A percentile compares a stretch with the other conserved stretches of the same genome.
Evolutionary conservation across 2,888 invertebrate species (phyloP).

Genomic region (Proisotoma minuta): DNA sequence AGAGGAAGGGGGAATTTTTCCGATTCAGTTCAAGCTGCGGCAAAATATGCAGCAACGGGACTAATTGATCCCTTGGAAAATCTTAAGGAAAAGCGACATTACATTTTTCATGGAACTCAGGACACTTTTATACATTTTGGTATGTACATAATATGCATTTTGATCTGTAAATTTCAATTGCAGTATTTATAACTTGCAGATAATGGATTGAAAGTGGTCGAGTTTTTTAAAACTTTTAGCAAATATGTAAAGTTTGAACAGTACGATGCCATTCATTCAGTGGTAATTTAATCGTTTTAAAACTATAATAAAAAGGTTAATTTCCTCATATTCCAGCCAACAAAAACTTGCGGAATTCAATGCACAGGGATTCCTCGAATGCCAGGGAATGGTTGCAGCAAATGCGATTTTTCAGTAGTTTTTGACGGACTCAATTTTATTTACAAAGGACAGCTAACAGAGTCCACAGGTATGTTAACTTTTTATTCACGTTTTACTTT

Average conservation of each 20-base stretch:
- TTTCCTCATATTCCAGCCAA: conserved; percentile 21
- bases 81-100: conserved; percentile 23
- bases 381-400: conserved; percentile 25
- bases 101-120: conserved; percentile 31
- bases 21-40: conserved; percentile 22
- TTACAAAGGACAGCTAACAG: conserved; percentile 22
- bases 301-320: background rate
- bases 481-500: background rate
- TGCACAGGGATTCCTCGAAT: conserved; percentile 10
- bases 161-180: background rate
- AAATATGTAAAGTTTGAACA: conserved; percentile 24
- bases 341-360: conserved; percentile 36
- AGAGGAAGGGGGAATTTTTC: conserved; percentile 20
- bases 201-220: conserved; percentile 24
- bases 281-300: conserved; percentile 16
- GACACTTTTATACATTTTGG: conserved; percentile 30
- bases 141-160: background rate
- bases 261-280: conserved; percentile 29
- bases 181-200: conserved; percentile 10
- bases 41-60: conserved; percentile 16
- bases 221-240: conserved; percentile 30
- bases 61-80: conserved; percentile 27
- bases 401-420: conserved; percentile 38
- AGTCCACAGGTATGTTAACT: conserved; percentile 26
- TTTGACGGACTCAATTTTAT: conserved; percentile 39